Conservation (phyloP, 2,797 vertebrate genomes). For the Rachycentron canadum region DNA sequence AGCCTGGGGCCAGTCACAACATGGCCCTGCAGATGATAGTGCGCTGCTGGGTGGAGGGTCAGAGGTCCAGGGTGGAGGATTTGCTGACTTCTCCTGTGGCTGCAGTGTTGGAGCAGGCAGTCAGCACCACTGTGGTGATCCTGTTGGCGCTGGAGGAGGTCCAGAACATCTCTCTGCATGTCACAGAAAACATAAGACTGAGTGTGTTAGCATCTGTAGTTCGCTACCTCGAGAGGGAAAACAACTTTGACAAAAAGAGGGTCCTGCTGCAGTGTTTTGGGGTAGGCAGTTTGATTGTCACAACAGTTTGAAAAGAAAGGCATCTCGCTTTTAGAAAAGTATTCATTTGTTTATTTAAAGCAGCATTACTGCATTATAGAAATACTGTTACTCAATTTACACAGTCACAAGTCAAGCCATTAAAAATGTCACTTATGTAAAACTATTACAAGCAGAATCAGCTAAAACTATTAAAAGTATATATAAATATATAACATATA, state of each 20-base stretch:
- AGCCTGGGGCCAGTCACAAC: slow-evolving; percentile 65
- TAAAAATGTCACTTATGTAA: not conserved
- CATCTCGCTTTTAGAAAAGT: not conserved
- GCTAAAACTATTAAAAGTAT: not conserved
- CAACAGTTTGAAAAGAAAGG: not conserved
- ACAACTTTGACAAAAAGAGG: slow-evolving; percentile 78
- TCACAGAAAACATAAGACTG: slow-evolving; percentile 77
- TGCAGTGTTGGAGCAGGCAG: slow-evolving; percentile 68
- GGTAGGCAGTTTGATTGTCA: slow-evolving; percentile 67
- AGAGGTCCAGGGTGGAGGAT: slow-evolving; percentile 67
- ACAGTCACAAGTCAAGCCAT: not conserved
- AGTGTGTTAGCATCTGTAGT: slow-evolving; percentile 75
- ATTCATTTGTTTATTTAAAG: not conserved
- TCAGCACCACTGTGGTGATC: slow-evolving; percentile 77
- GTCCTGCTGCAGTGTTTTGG: slow-evolving; percentile 88
- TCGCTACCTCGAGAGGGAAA: slow-evolving; percentile 77
- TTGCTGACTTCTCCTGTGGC: slow-evolving; percentile 68
- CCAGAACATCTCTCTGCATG: slow-evolving; percentile 71
- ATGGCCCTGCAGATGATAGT: slow-evolving; percentile 74
- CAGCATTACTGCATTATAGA: not conserved
- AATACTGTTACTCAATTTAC: not conserved
- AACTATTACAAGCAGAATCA: not conserved
- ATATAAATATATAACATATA: no score
- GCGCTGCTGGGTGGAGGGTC: slow-evolving; percentile 80
- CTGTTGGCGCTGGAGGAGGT: slow-evolving; percentile 84